Evolutionary conservation across 2,113 vertebrate genomes (phyloP), one percentile per base, ranked within the genome.

Genomic region (Charadrius vociferus): DNA sequence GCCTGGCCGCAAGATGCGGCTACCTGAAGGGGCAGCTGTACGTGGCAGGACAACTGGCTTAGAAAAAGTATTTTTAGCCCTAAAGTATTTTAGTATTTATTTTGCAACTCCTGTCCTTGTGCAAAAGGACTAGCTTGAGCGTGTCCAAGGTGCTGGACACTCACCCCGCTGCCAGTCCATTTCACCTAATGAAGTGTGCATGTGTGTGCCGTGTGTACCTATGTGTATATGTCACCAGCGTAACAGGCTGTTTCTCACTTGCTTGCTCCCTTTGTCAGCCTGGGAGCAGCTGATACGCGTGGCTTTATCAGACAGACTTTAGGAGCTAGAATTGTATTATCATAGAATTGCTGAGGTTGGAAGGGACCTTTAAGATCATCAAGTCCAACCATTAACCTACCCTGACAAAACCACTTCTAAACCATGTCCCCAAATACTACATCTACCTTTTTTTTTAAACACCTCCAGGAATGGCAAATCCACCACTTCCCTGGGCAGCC

Each of bases 151-250:
- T 5, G 21, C 32, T 55, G 49, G 49, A 7, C 1, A 14, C 29
- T 41, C 6, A 18, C 30, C 39, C 15, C 29, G 45, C n/a, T 47
- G 19, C 49, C 39, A 24, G 41, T 30, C 43, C 2, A 0, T 49
- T 29, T 36, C n/a, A 34, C 58, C 15, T 12, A 8, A 6, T 0
- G 3, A 22, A 15, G 34, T 0, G 13, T 0, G 7, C 1, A 9
- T 14, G 27, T 22, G 59, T 1, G 11, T 29, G 26, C 8, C 29
- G 20, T 9, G 29, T 8, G 20, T n/a, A 45, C 27, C 63, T 14
- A 2, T 5, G 9, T 8, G 2, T 14, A 3, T 3, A 10, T 0
- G 3, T 11, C 22, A 17, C 70, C 26, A 1, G 10, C 10, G 3
- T 3, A 50, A 22, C 9, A 9, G 87, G 22, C 8, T 20, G 3